Conservation (phyloP, 2,888 invertebrate genomes). For the Micoletzkya japonica region DNA sequence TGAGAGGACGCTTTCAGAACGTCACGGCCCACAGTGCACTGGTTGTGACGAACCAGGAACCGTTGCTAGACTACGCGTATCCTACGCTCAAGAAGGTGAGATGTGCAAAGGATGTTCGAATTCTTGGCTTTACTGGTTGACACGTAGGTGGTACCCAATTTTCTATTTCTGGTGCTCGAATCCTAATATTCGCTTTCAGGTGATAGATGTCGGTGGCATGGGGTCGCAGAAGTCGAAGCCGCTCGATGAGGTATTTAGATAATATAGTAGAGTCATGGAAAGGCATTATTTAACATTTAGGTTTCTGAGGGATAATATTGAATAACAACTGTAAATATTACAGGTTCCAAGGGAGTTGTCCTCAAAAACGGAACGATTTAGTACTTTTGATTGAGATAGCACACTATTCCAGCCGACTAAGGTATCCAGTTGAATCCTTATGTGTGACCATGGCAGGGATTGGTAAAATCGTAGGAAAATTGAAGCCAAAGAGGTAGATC, state of each 20-base stretch:
- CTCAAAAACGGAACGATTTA: too few species aligned
- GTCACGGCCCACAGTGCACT: neutral
- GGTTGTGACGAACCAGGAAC: conserved; percentile 13
- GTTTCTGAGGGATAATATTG: too few species aligned
- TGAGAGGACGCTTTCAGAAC: neutral
- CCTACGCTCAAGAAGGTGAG: conserved; percentile 19
- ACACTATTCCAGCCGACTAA: too few species aligned
- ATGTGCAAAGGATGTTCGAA: neutral
- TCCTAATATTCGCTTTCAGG: neutral
- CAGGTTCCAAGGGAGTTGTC: too few species aligned
- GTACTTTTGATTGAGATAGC: too few species aligned
- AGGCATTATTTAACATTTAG: too few species aligned
- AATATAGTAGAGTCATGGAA: neutral
- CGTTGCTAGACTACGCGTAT: conserved; percentile 12
- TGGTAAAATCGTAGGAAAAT: too few species aligned
- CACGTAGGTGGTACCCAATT: neutral
- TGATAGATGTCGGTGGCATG: conserved; percentile 17
- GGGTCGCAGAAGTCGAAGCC: neutral
- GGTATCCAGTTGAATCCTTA: too few species aligned
- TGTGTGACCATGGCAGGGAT: too few species aligned
- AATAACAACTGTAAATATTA: too few species aligned
- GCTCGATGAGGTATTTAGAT: conserved; percentile 3
- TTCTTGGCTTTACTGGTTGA: neutral
- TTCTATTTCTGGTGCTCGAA: too few species aligned
- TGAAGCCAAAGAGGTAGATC: too few species aligned